Base-by-base conservation (phyloP, 2,113 vertebrate genomes). In the Ciconia stormi region DNA sequence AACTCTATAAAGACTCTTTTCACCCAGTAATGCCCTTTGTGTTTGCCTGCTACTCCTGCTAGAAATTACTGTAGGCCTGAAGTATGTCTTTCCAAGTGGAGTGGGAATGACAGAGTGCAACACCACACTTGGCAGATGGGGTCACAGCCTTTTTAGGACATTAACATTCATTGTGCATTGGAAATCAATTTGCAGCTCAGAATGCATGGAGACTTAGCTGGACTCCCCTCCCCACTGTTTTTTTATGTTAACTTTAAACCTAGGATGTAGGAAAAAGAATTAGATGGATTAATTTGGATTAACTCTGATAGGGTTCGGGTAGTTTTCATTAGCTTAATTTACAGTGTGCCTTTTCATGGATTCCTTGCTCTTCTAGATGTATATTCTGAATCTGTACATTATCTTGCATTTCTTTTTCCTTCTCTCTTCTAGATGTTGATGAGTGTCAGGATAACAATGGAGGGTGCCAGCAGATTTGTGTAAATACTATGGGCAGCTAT, bases 401-500 rank as follows among this genome's bases (percentile, higher is more conserved):
- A 53, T 13, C n/a, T 18, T 56, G 16, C 20, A 27, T 61, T 65
- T 77, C 11, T 59, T 70, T 72, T 21, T 86, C 44, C n/a, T 80
- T 94, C 67, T 78, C 61, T 65, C 86, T 77, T 42, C 13, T 97
- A 99, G 99, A 99, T 87, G 99, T 99, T 96, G 99, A 99, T 8
- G 99, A 99, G 91, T 99, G 99, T 94, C 95, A 98, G 95, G 99
- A 99, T 98, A 99, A 99, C 98, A 99, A 99, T 5, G 99, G 99
- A 2, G 99, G 99, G 63, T 99, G 99, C 96, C 99, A 99, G 94
- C 99, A 99, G 97, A 98, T 99, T 94, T 99, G 99, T 55, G 98
- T 99, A 69, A 99, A 99, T 67, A 99, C 99, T 42, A 99, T 99
- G 99, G 99, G 99, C 89, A 99, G 99, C 98, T 99, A 99, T 16